Percentiles rank a stretch among this genome's conserved stretches.
These are phyloP conservation scores for Eutolmus rufibarbis DNA, from an alignment of 2,888 invertebrate species.

Conservation along the genomic window DNA sequence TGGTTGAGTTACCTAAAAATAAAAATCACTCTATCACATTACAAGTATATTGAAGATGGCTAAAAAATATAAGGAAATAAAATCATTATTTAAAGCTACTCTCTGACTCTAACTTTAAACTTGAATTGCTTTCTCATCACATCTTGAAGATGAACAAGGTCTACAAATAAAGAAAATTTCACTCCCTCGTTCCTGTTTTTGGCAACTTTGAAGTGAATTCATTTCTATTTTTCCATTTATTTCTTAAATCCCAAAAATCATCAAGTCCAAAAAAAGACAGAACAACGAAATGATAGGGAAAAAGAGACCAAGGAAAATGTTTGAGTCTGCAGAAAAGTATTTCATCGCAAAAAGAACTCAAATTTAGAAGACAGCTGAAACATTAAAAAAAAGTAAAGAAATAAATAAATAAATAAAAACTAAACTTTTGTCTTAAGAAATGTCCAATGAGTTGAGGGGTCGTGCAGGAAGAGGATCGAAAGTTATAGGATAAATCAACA, in stretches of 20 bases:
- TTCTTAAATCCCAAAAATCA: neutral
- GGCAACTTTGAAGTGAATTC: neutral
- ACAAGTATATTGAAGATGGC: too few species aligned
- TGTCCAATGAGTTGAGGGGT: neutral
- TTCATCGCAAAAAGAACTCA: neutral
- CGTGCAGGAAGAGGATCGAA: neutral
- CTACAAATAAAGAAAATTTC: neutral
- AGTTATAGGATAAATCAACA: constrained; percentile 13
- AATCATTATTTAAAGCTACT: neutral
- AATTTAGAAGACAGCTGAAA: neutral
- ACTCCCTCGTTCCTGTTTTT: neutral
- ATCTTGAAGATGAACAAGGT: neutral
- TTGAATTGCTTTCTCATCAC: neutral
- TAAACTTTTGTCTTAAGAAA: neutral
- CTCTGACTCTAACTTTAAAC: neutral
- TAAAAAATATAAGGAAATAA: too few species aligned
- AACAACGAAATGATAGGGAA: neutral
- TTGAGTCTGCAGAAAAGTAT: neutral
- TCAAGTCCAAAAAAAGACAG: neutral
- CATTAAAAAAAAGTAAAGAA: neutral
- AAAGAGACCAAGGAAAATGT: neutral
- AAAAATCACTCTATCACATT: too few species aligned
- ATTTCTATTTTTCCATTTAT: neutral
- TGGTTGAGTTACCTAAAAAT: too few species aligned
- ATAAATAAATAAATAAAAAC: neutral